phyloP scores from a whole-genome alignment of 2,113 vertebrate genomes.

The Sinocyclocheilus anophthalmus region DNA sequence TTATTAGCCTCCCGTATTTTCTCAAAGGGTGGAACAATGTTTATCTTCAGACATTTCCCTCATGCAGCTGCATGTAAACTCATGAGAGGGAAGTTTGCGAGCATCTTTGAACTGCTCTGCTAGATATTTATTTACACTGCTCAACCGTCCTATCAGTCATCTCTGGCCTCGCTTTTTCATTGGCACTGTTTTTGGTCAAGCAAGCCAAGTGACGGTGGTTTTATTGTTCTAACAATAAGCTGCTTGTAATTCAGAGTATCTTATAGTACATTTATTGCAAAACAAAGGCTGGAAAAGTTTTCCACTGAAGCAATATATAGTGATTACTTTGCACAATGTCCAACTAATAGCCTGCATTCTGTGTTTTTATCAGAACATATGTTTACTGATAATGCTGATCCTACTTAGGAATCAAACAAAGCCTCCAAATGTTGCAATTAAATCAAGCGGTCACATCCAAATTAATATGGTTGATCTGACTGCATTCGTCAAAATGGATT shows the following conservation, averaged over 20 bases:
- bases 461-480: constrained; percentile 79
- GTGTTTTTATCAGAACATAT: constrained; percentile 70
- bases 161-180: background rate
- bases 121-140: constrained; percentile 26
- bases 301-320: constrained; percentile 9
- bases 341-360: constrained; percentile 21
- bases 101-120: background rate
- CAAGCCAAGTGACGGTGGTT: background rate
- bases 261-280: constrained; percentile 22
- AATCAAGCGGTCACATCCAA: constrained; percentile 74
- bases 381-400: constrained; percentile 77
- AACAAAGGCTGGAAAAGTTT: background rate
- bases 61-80: background rate
- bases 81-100: background rate
- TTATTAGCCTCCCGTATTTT: constrained; percentile 33
- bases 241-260: constrained; percentile 11
- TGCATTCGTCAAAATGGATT: constrained; percentile 86
- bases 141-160: constrained; percentile 12
- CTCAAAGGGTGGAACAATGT: constrained; percentile 38
- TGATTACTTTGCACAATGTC: constrained; percentile 21
- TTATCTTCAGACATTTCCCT: constrained; percentile 40
- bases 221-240: background rate
- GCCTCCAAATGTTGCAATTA: constrained; percentile 84
- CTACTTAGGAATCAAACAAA: constrained; percentile 84
- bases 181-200: constrained; percentile 9